Evolutionary conservation across 2,888 invertebrate genomes (phyloP).

Genomic region (Trimorus sp.): DNA sequence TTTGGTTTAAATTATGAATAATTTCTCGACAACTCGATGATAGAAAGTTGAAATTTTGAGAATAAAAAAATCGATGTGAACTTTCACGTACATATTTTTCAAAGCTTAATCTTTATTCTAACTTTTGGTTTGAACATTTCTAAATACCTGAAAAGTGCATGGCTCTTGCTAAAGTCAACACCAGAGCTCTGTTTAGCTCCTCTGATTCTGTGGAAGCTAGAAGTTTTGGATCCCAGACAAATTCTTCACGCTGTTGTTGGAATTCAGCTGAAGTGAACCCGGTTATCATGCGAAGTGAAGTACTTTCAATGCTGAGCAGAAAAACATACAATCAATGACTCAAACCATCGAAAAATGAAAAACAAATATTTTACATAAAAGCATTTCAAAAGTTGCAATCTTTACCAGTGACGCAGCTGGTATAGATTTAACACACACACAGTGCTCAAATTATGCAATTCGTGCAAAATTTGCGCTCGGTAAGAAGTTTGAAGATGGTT

Average conservation of each 20-base stretch:
- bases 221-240: conserved; percentile 95
- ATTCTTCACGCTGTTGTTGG: conserved; percentile 95
- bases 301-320: conserved; percentile 89
- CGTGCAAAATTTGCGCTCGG: conserved; percentile 94
- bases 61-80: too few relatives aligned
- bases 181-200: conserved; percentile 95
- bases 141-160: conserved; percentile 92
- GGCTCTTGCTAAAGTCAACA: conserved; percentile 94
- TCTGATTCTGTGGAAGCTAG: conserved; percentile 97
- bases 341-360: too few relatives aligned
- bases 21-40: too few relatives aligned
- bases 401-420: conserved; percentile 93
- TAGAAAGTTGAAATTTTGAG: too few relatives aligned
- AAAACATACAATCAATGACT: neutral
- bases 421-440: conserved; percentile 97
- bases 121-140: too few relatives aligned
- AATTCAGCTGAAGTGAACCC: conserved; percentile 97
- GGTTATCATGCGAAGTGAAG: conserved; percentile 92
- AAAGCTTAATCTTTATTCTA: too few relatives aligned
- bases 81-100: too few relatives aligned
- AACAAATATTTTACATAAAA: too few relatives aligned
- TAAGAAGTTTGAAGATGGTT: conserved; percentile 99
- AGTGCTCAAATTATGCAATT: conserved; percentile 94
- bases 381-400: too few relatives aligned
- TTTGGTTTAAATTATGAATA: too few relatives aligned